Percentiles rank a stretch among this genome's conserved stretches.
These are phyloP conservation scores for Helicoverpa assulta DNA, from an alignment of 2,888 invertebrate genomes.

Conservation along the genomic window DNA sequence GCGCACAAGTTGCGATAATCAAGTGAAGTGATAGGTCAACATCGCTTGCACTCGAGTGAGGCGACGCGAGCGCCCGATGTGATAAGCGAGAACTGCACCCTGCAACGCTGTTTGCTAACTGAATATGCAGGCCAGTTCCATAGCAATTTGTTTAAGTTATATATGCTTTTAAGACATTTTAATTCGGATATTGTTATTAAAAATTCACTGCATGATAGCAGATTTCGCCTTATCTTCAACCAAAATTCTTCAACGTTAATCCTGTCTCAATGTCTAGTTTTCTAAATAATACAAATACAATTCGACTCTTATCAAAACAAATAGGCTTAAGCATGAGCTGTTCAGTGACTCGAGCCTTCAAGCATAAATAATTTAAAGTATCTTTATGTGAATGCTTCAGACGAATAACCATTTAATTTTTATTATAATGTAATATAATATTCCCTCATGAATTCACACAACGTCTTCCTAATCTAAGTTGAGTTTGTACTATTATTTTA, in stretches of 20 bases:
- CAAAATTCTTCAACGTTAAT: too few species aligned
- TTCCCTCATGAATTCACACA: too few species aligned
- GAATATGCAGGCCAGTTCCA: not conserved
- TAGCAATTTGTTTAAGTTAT: not conserved
- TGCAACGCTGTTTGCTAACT: not conserved
- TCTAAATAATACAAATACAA: not conserved
- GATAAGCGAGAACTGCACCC: conserved; percentile 7
- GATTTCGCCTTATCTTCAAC: too few species aligned
- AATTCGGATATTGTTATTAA: not conserved
- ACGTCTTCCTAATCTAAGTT: too few species aligned
- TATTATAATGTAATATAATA: too few species aligned
- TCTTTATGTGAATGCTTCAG: not conserved
- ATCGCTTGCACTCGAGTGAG: not conserved
- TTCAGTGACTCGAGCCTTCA: not conserved
- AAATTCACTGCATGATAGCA: not conserved
- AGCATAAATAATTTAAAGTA: not conserved
- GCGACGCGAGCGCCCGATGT: not conserved
- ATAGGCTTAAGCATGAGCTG: too few species aligned
- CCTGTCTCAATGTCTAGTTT: not conserved
- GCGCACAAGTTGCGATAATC: not conserved
- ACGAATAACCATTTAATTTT: not conserved
- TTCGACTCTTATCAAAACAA: not conserved
- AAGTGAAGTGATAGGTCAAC: not conserved
- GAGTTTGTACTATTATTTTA: too few species aligned
- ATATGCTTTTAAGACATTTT: not conserved